Conservation (phyloP, 1,140 invertebrate genomes). For the Camponotus floridanus region DNA sequence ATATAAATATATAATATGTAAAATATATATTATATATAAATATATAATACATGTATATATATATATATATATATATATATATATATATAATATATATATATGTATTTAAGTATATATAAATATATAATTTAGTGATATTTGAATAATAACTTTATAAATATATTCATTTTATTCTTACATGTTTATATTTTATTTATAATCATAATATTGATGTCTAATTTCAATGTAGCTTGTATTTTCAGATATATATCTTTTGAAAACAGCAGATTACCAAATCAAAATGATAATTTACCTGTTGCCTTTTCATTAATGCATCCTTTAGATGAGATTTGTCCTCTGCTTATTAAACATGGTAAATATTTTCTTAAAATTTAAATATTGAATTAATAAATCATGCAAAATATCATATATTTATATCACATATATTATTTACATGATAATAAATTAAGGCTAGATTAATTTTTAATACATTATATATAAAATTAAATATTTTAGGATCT, state of each 20-base stretch:
- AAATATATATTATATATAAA: too few relatives aligned
- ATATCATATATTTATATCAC: not conserved
- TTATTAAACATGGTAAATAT: constrained; percentile 89
- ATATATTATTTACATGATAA: not conserved
- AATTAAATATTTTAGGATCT: constrained; percentile 74
- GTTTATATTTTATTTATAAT: not conserved
- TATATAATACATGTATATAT: too few relatives aligned
- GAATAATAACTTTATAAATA: not conserved
- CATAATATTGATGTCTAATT: not conserved
- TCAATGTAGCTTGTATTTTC: constrained; percentile 53
- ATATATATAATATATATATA: not conserved
- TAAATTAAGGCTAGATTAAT: not conserved
- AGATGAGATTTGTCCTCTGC: constrained; percentile 94
- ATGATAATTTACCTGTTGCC: constrained; percentile 79
- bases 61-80: too few relatives aligned
- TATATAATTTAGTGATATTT: constrained; percentile 15
- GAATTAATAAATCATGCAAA: constrained; percentile 17
- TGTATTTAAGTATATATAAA: too few relatives aligned
- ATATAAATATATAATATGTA: too few relatives aligned
- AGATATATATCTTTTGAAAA: constrained; percentile 78
- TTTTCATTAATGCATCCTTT: constrained; percentile 95
- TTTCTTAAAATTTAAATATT: not conserved
- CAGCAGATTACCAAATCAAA: constrained; percentile 76
- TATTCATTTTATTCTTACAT: constrained; percentile 36
- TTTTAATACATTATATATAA: not conserved